Base-by-base conservation (phyloP, 1,140 invertebrate species). In the Eufriesea mexicana region DNA sequence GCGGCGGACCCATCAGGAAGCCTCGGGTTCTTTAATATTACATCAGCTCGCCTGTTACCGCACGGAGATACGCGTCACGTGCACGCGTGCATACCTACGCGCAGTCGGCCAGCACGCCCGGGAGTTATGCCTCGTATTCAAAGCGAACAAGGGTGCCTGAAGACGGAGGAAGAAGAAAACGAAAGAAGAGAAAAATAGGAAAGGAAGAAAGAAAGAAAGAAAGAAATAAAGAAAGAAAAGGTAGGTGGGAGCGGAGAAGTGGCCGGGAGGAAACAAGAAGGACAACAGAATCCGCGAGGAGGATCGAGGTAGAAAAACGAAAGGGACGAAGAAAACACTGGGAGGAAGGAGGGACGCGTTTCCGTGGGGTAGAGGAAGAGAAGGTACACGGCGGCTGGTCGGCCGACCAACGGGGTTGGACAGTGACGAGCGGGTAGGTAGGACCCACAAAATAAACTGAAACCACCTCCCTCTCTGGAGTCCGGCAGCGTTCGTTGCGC, bases 391-490 rank as follows among this genome's bases (percentile, higher is more conserved):
- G 57, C 67, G 42, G 54, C 45, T 66, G 59, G 67, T 72, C 68
- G 71, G 55, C 72, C 85, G 85, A 89, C 85, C 85, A 90, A 89
- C 87, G 89, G 89, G 87, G 90, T 89, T 89, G 91, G 91, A 93
- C 92, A 93, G 92, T 93, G 92, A 93, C 92, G 92, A 93, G 91
- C 89, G 86, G 88, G 85, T 90, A 89, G 89, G 89, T 92, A 92
- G 92, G 93, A 92, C 91, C 88, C 92, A 91, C 92, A 92, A 93
- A 93, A 93, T 93, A 93, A 93, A 93, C 92, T 92, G 91, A 92
- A 93, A 92, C 92, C 90, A 89, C 83, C 88, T 85, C 73, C 67
- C 71, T 68, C 61, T 74, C 54, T 49, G 68, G 80, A 61, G 64
- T 28, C 49, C 55, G 67, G 47, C 68, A 28, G 25, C 45, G 20